Evolutionary conservation across 2,888 invertebrate genomes (phyloP).

Genomic region (Caenorhabditis wallacei): DNA sequence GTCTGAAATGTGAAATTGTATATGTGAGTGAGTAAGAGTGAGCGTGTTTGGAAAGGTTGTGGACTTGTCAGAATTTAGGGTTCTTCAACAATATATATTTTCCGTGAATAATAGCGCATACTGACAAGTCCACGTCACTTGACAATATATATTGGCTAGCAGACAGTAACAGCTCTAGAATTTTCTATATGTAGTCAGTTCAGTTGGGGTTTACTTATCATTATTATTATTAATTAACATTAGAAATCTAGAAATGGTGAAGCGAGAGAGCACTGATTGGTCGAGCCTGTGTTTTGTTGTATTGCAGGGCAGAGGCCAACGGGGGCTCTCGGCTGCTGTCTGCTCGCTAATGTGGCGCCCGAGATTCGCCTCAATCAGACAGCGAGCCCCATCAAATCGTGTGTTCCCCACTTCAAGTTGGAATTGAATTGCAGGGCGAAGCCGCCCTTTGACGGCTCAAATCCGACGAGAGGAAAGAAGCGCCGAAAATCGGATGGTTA

Average conservation of each 20-base stretch:
- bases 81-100: neutral
- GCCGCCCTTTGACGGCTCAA: constrained; percentile 82
- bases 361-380: constrained; percentile 5
- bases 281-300: constrained; percentile 67
- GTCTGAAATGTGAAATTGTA: constrained; percentile 5
- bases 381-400: constrained; percentile 14
- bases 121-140: neutral
- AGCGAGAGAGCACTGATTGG: constrained; percentile 44
- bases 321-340: constrained; percentile 69
- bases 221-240: too few relatives aligned
- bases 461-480: constrained; percentile 82
- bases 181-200: neutral
- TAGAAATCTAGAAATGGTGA: constrained; percentile 10
- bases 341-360: constrained; percentile 68
- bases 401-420: constrained; percentile 43
- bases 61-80: neutral
- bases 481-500: constrained; percentile 83
- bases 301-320: constrained; percentile 73
- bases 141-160: neutral
- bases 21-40: constrained; percentile 2
- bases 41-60: neutral
- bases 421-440: constrained; percentile 78
- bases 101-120: neutral
- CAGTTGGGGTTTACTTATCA: constrained; percentile 7
- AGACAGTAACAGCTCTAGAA: constrained; percentile 7